Conservation (phyloP, 1,140 invertebrate genomes). For the Reticulitermes speratus region DNA sequence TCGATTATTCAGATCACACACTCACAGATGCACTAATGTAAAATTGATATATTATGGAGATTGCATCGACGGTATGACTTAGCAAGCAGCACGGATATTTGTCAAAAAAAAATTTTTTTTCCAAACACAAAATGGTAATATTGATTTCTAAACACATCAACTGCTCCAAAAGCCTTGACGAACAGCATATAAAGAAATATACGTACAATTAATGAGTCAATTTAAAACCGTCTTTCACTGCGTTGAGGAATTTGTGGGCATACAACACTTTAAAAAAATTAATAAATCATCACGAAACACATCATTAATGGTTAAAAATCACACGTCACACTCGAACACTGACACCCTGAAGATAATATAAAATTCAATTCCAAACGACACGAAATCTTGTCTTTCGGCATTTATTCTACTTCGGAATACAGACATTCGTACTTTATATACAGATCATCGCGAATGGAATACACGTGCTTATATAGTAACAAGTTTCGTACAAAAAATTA, state of each 20-base stretch:
- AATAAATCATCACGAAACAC: background rate
- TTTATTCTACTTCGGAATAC: background rate
- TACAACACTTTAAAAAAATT: background rate
- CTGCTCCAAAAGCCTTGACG: background rate
- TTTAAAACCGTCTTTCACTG: background rate
- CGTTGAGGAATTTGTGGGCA: background rate
- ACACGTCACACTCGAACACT: background rate
- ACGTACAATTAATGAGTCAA: background rate
- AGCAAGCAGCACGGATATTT: background rate
- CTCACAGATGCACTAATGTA: background rate
- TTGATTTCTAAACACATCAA: background rate
- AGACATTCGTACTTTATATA: background rate
- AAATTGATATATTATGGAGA: too few relatives aligned
- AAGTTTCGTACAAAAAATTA: background rate
- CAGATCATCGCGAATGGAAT: background rate
- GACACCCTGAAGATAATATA: background rate
- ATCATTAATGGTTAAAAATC: background rate
- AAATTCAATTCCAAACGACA: background rate
- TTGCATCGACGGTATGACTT: background rate
- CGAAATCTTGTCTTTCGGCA: background rate
- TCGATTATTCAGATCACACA: background rate
- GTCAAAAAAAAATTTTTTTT: background rate
- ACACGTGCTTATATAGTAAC: background rate
- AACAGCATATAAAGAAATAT: background rate
- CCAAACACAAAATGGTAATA: background rate